These are phyloP conservation scores for Acarapis woodi DNA, from an alignment of 1,140 invertebrate genomes.

Conservation along the genomic window DNA sequence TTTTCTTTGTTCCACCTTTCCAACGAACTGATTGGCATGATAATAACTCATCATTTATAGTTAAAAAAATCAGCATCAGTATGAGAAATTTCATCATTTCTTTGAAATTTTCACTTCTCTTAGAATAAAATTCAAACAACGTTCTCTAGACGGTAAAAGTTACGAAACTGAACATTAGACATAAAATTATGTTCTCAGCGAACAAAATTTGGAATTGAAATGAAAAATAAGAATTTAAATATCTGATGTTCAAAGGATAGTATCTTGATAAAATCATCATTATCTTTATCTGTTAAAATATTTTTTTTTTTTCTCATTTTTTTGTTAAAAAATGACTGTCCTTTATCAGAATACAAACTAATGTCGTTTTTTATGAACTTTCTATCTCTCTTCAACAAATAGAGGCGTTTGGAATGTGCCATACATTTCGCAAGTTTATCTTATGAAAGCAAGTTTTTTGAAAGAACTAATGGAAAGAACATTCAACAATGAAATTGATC, in stretches of 20 bases:
- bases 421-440: conserved; percentile 44
- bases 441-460: conserved; percentile 44
- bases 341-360: neutral
- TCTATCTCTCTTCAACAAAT: conserved; percentile 10
- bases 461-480: conserved; percentile 9
- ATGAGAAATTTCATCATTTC: too few relatives aligned
- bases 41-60: neutral
- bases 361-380: neutral
- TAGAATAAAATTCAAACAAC: too few relatives aligned
- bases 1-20: neutral
- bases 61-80: too few relatives aligned
- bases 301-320: neutral
- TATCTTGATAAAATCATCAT: neutral
- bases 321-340: neutral
- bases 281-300: neutral
- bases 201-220: neutral
- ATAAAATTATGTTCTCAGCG: too few relatives aligned
- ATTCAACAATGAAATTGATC: neutral
- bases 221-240: neutral
- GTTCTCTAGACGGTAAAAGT: too few relatives aligned
- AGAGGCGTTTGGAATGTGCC: conserved; percentile 96
- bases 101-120: too few relatives aligned
- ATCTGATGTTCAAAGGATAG: neutral
- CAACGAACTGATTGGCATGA: neutral
- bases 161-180: too few relatives aligned